Conservation (phyloP, 2,797 vertebrate species). For the Carduelis carduelis region DNA sequence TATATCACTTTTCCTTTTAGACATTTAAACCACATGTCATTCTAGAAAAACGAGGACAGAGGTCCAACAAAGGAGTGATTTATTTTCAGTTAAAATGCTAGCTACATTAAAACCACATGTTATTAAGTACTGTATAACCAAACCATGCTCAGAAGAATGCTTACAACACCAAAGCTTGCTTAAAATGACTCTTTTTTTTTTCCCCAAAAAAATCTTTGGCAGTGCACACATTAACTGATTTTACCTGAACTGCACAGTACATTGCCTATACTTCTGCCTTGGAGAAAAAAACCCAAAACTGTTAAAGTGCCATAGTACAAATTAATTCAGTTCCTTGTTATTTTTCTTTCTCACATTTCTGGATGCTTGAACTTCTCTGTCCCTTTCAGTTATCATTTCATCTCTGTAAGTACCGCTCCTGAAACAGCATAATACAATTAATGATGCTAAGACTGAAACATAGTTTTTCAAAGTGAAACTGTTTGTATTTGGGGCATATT, state of each 20-base stretch:
- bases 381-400: neutral
- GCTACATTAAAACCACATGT: constrained; percentile 68
- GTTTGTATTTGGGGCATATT: neutral
- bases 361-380: neutral
- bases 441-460: neutral
- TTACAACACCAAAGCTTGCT: neutral
- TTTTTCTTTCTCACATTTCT: neutral
- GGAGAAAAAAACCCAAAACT: neutral
- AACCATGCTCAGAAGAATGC: neutral
- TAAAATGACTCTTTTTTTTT: neutral
- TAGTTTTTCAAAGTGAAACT: neutral
- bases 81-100: constrained; percentile 68
- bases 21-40: constrained; percentile 64
- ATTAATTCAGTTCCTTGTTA: neutral
- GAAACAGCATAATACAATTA: neutral
- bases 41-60: constrained; percentile 53
- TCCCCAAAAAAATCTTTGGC: neutral
- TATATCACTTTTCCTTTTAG: constrained; percentile 62
- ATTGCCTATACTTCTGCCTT: neutral
- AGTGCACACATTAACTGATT: neutral
- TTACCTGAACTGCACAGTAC: neutral
- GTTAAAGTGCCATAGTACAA: neutral
- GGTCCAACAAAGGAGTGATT: constrained; percentile 56
- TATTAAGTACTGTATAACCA: constrained; percentile 38
- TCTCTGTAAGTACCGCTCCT: neutral